These are phyloP conservation scores for Leptonema lineaticorne DNA, from an alignment of 1,140 invertebrate species.

Conservation along the genomic window DNA sequence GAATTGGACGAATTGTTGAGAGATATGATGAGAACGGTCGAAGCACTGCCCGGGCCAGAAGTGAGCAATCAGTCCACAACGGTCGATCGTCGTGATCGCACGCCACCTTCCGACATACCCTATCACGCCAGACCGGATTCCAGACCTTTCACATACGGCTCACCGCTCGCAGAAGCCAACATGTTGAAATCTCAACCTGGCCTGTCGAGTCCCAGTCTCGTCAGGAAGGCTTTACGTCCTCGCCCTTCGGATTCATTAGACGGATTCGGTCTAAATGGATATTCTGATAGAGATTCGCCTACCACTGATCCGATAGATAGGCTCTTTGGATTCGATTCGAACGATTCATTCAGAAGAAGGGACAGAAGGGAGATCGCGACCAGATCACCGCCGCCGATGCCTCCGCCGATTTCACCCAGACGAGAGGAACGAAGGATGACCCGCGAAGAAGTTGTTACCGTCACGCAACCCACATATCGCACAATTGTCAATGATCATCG, in stretches of 20 bases:
- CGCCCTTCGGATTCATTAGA: conserved; percentile 52
- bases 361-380: conserved; percentile 43
- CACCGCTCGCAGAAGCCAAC: conserved; percentile 56
- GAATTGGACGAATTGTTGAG: conserved; percentile 73
- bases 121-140: conserved; percentile 81
- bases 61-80: conserved; percentile 44
- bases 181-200: conserved; percentile 62
- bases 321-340: conserved; percentile 35
- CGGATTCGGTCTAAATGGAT: conserved; percentile 53
- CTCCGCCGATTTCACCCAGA: conserved; percentile 48
- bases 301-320: conserved; percentile 43
- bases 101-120: conserved; percentile 59
- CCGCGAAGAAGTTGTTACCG: conserved; percentile 51
- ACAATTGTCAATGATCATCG: conserved; percentile 10
- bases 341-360: conserved; percentile 33
- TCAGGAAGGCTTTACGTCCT: conserved; percentile 62
- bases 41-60: conserved; percentile 63
- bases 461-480: conserved; percentile 40
- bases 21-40: conserved; percentile 80
- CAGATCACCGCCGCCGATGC: conserved; percentile 40
- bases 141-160: conserved; percentile 78
- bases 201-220: conserved; percentile 72
- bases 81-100: conserved; percentile 36
- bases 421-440: conserved; percentile 48
- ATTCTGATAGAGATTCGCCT: conserved; percentile 47